Conservation (phyloP, 2,113 vertebrate species). For the Sarotherodon lohbergeri region DNA sequence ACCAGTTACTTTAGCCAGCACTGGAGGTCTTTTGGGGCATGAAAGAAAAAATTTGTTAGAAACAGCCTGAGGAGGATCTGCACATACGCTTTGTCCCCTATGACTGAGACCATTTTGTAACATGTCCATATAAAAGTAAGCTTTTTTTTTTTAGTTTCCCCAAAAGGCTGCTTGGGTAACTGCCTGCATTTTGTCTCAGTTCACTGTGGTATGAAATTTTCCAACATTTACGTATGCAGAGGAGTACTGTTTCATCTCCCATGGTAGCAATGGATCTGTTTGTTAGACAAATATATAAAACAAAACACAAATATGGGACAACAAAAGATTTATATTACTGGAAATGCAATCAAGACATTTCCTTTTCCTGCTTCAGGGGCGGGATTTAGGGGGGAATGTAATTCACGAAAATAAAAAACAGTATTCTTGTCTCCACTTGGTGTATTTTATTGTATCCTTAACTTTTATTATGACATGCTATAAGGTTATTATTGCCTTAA, state of each 20-base stretch:
- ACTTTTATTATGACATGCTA: neutral
- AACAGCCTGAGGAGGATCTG: constrained; percentile 38
- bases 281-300: neutral
- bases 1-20: neutral
- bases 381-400: neutral
- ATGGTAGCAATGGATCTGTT: neutral
- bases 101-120: constrained; percentile 24
- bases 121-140: neutral
- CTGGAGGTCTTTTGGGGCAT: neutral
- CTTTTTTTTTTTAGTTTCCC: neutral
- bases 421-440: neutral
- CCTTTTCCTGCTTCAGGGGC: neutral
- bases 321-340: neutral
- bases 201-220: neutral
- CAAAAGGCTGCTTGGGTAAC: neutral
- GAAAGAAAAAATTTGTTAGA: constrained; percentile 5
- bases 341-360: neutral
- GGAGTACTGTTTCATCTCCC: neutral
- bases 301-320: neutral
- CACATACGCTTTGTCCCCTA: neutral
- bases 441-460: neutral
- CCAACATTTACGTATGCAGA: neutral
- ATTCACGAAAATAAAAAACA: neutral
- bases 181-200: constrained; percentile 19
- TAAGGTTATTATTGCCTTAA: neutral